Evolutionary conservation across 2,888 invertebrate genomes (phyloP).

Genomic region (Andrena bicolor): DNA sequence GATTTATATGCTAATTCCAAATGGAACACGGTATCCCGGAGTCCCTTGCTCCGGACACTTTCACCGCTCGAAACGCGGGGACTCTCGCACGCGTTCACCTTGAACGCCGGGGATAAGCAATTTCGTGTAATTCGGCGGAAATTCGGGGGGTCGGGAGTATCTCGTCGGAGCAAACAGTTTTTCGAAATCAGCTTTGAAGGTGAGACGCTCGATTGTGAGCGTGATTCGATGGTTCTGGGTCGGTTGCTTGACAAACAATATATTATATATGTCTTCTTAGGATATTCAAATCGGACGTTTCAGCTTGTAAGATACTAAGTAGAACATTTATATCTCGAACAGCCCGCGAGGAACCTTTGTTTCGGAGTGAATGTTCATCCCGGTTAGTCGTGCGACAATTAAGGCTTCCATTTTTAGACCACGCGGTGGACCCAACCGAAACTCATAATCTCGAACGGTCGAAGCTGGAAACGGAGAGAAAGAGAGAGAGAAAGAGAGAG

Average conservation of each 20-base stretch:
- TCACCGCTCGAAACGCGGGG: constrained; percentile 55
- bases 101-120: constrained; percentile 20
- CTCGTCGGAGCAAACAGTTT: not conserved
- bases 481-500: constrained; percentile 33
- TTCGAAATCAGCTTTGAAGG: not conserved
- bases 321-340: not conserved
- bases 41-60: constrained; percentile 62
- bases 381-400: not conserved
- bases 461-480: constrained; percentile 8
- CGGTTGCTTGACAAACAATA: no score
- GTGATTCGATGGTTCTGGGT: no score
- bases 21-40: constrained; percentile 54
- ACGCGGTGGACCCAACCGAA: constrained; percentile 11
- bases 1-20: constrained; percentile 74
- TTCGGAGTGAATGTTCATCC: not conserved
- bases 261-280: no score
- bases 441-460: constrained; percentile 18
- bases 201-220: not conserved
- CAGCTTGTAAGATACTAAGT: no score
- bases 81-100: constrained; percentile 29
- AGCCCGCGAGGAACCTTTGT: not conserved
- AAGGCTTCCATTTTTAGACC: constrained; percentile 51
- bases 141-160: no score
- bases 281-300: no score
- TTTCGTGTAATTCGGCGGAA: constrained; percentile 22